Evolutionary conservation across 2,113 vertebrate species (phyloP), one percentile per base, ranked within the genome.

Genomic region (Mobula hypostoma): DNA sequence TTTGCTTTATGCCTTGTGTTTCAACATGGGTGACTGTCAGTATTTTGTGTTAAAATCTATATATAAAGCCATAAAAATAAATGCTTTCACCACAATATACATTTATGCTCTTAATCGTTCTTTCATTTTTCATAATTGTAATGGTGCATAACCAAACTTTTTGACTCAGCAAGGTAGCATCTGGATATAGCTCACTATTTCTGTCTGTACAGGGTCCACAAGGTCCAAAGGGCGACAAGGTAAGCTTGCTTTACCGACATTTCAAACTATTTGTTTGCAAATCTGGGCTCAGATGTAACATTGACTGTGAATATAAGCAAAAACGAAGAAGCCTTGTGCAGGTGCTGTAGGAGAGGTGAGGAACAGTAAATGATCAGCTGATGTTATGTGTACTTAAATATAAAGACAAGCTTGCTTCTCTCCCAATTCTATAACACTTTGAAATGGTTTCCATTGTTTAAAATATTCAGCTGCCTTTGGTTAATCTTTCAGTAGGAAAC

Each of bases 181-280:
- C 74, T 74, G 9, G 72, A 40, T 27, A 56, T 56, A 24, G 72
- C 36, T 56, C 36, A 29, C 27, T 93, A 56, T 87, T 87, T 87
- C 36, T 93, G 70, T 93, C 56, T 93, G 91, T 12, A 74, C 68
- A 93, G 91, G 91, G 91, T 76, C 91, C 56, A 48, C n/a, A 74
- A 48, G 90, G 90, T 72, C 36, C 63, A 93, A 93, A 93, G 40
- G 91, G 91, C 27, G 91, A 93, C 11, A 93, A 93, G 91, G 91
- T 93, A 36, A 93, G 91, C 70, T 27, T 7, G 11, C 0, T 15
- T 74, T 93, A 40, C 70, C 4, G 19, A 72, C 29, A 7, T 93
- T 93, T 24, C 21, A 36, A 56, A 48, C 80, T 58, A 56, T 58
- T 85, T 56, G 48, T 83, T 83, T 85, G 48, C 8, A 85, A 85